phyloP scores from a whole-genome alignment of 1,140 invertebrate species.

The Bombus breviceps region DNA sequence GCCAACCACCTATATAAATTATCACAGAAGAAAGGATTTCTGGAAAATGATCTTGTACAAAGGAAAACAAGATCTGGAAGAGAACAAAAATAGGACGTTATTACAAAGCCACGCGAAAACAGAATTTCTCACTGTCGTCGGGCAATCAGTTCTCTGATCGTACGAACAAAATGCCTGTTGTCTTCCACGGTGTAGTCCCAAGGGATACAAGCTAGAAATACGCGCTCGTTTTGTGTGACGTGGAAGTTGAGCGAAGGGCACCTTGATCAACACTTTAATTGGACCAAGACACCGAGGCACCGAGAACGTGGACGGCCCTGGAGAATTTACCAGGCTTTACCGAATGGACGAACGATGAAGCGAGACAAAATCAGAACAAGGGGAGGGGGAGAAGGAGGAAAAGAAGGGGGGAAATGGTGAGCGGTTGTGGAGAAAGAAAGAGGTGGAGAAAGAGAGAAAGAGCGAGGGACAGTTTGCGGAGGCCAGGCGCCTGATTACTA shows the following conservation, averaged over 20 bases:
- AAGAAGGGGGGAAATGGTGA: not conserved
- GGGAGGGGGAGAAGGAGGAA: not conserved
- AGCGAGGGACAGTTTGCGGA: conserved; percentile 53
- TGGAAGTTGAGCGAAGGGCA: conserved; percentile 47
- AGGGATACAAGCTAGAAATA: not conserved
- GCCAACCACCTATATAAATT: not conserved
- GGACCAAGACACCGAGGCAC: conserved; percentile 60
- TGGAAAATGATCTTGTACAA: not conserved
- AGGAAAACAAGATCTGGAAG: not conserved
- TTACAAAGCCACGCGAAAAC: not conserved
- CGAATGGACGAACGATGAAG: conserved; percentile 40
- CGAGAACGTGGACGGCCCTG: conserved; percentile 62
- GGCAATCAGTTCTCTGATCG: not conserved
- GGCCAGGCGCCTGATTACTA: conserved; percentile 72
- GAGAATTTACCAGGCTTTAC: conserved; percentile 64
- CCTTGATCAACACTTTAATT: conserved; percentile 63
- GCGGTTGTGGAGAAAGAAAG: conserved; percentile 14
- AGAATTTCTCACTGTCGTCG: conserved; percentile 3
- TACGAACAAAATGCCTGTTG: not conserved
- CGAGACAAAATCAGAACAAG: conserved; percentile 43
- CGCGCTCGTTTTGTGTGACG: not conserved
- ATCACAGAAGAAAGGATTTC: not conserved
- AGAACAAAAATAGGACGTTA: not conserved
- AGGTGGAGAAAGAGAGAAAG: conserved; percentile 15
- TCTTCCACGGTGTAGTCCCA: not conserved